A percentile compares a stretch with the other conserved stretches of the same genome.
phyloP scores from a whole-genome alignment of 2,797 vertebrate genomes.

The Micropoecilia bifurca region DNA sequence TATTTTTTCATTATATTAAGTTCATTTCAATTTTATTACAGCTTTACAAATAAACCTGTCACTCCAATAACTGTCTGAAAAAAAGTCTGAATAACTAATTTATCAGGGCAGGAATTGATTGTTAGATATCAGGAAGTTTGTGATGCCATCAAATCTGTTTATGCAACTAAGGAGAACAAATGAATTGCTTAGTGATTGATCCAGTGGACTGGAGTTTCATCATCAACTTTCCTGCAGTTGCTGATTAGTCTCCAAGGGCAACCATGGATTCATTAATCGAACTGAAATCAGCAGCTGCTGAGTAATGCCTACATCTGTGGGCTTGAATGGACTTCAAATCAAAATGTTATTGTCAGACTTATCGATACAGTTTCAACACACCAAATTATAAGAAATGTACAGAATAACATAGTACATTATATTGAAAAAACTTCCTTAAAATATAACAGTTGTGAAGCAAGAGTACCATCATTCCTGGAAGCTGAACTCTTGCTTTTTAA shows the following conservation, averaged over 20 bases:
- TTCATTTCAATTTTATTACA: slow-evolving; percentile 8
- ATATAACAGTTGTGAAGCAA: neutral
- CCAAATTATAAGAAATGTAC: slow-evolving; percentile 7
- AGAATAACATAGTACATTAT: neutral
- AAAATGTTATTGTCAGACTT: slow-evolving; percentile 7
- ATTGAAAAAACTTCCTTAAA: neutral
- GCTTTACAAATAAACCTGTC: slow-evolving; percentile 6
- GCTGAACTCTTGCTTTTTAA: neutral
- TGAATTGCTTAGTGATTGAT: slow-evolving; percentile 60
- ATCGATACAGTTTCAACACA: slow-evolving; percentile 5
- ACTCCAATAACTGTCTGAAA: slow-evolving; percentile 25
- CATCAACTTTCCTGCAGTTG: slow-evolving; percentile 50
- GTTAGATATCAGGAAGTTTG: slow-evolving; percentile 45
- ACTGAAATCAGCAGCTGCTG: slow-evolving; percentile 51
- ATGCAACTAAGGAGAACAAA: slow-evolving; percentile 35
- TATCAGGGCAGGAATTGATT: slow-evolving; percentile 17
- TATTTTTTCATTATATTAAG: neutral
- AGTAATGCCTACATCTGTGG: slow-evolving; percentile 41
- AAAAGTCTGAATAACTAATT: slow-evolving; percentile 35
- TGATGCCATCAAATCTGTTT: slow-evolving; percentile 48
- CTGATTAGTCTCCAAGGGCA: slow-evolving; percentile 71
- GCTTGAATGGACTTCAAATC: slow-evolving; percentile 15
- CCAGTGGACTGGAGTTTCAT: slow-evolving; percentile 47
- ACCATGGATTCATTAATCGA: slow-evolving; percentile 61
- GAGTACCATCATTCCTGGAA: neutral